Percentiles rank a stretch among this genome's conserved stretches.
phyloP scores from a whole-genome alignment of 1,140 invertebrate genomes.

The Druon quercuslanigerum region DNA sequence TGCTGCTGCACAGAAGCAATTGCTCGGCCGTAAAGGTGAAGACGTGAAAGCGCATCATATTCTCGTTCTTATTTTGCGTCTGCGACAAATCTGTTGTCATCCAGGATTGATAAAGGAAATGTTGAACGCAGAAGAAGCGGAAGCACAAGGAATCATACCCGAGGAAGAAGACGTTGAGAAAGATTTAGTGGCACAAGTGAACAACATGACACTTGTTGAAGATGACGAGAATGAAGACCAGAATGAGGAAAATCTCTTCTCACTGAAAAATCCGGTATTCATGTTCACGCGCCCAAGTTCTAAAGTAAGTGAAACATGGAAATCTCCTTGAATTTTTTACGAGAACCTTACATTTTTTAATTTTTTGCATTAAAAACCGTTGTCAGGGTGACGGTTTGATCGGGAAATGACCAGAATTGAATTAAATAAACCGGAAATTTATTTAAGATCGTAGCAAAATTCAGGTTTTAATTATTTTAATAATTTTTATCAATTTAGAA shows the following conservation, averaged over 20 bases:
- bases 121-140: conserved; percentile 77
- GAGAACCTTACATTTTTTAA: no score
- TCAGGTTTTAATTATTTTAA: no score
- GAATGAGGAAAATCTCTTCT: conserved; percentile 73
- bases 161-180: conserved; percentile 68
- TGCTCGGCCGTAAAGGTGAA: conserved; percentile 64
- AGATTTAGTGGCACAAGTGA: conserved; percentile 79
- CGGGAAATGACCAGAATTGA: no score
- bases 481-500: no score
- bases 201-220: conserved; percentile 62
- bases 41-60: conserved; percentile 85
- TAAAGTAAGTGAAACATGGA: conserved; percentile 75
- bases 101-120: conserved; percentile 86
- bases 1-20: conserved; percentile 65
- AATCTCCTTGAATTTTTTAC: no score
- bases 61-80: conserved; percentile 86
- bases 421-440: no score
- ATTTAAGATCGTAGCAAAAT: no score
- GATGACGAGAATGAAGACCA: conserved; percentile 71
- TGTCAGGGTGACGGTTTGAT: no score
- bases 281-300: conserved; percentile 77
- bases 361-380: no score
- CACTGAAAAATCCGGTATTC: conserved; percentile 84
- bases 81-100: conserved; percentile 93
- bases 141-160: conserved; percentile 67